Evolutionary conservation across 2,113 vertebrate genomes (phyloP).

Genomic region (Sebastes schlegelii): DNA sequence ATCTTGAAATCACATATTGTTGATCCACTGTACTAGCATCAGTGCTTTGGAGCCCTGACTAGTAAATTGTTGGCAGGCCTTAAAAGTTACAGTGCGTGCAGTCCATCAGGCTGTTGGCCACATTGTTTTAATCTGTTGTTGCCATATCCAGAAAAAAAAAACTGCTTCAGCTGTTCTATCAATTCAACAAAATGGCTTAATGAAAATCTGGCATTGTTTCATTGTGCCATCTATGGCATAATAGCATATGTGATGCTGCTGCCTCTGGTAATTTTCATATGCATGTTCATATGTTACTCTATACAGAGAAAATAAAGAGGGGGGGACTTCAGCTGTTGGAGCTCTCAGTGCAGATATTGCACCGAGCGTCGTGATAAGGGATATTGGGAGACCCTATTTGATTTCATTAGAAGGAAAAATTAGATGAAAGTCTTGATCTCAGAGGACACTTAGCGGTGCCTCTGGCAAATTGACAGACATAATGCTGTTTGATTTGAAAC

Average conservation of each 20-base stretch:
- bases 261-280: constrained; percentile 80
- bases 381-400: constrained; percentile 84
- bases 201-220: constrained; percentile 78
- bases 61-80: constrained; percentile 75
- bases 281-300: constrained; percentile 82
- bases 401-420: constrained; percentile 94
- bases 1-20: constrained; percentile 8
- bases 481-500: constrained; percentile 84
- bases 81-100: constrained; percentile 65
- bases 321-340: constrained; percentile 82
- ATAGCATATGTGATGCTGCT: constrained; percentile 79
- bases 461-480: constrained; percentile 91
- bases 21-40: constrained; percentile 24
- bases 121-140: constrained; percentile 74
- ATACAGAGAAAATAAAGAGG: constrained; percentile 69
- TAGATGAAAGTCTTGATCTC: constrained; percentile 95
- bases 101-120: constrained; percentile 75
- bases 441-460: constrained; percentile 90
- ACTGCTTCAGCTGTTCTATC: constrained; percentile 76
- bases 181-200: constrained; percentile 69
- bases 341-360: constrained; percentile 85
- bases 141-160: constrained; percentile 62
- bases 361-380: constrained; percentile 84
- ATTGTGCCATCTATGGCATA: constrained; percentile 74
- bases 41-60: constrained; percentile 52